Conservation (phyloP, 2,113 vertebrate species). For the Ciconia stormi region DNA sequence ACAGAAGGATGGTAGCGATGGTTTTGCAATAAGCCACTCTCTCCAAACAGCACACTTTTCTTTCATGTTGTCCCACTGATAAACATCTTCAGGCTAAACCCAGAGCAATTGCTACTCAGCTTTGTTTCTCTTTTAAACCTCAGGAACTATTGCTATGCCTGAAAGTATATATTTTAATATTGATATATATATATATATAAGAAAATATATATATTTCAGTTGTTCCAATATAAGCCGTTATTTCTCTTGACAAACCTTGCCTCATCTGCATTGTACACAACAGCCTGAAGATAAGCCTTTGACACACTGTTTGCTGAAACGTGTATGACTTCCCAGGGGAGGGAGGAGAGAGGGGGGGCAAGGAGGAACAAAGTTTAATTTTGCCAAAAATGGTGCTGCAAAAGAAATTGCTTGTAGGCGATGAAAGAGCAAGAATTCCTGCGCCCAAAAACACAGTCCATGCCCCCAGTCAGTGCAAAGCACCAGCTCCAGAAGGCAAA, state of each 20-base stretch:
- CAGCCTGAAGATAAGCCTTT: not conserved
- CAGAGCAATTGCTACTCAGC: not conserved
- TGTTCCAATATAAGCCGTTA: not conserved
- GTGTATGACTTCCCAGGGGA: not conserved
- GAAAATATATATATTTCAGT: not conserved
- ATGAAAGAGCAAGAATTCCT: not conserved
- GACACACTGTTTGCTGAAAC: not conserved
- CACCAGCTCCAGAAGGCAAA: not conserved
- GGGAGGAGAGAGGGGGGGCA: not conserved
- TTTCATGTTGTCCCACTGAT: not conserved
- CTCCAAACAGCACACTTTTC: not conserved
- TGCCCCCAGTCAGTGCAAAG: not conserved
- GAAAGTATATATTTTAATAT: not conserved
- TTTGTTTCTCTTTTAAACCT: not conserved
- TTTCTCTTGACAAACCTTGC: not conserved
- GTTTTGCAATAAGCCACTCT: not conserved
- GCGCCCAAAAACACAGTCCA: fast-evolving
- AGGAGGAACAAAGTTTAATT: not conserved
- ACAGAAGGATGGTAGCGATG: fast-evolving
- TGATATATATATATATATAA: not conserved
- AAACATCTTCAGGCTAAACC: not conserved
- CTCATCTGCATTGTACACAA: not conserved
- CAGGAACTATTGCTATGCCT: not conserved
- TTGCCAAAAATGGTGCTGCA: not conserved
- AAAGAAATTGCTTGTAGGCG: not conserved